Percentiles rank a stretch among this genome's conserved stretches.
phyloP scores from a whole-genome alignment of 2,888 invertebrate species.

The Agriopis marginaria region DNA sequence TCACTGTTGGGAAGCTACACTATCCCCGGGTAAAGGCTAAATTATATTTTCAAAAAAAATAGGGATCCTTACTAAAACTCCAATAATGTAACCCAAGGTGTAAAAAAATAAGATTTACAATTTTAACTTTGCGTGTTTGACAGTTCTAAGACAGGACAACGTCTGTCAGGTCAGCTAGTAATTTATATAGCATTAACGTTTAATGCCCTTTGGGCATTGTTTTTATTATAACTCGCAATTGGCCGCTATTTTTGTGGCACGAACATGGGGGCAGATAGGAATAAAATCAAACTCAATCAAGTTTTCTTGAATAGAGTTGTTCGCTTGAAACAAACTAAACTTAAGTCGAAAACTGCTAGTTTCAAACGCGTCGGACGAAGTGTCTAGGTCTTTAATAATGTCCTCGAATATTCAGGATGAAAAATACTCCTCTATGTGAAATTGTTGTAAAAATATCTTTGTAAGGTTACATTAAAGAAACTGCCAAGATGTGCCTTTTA shows the following conservation, averaged over 20 bases:
- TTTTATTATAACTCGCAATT: not conserved
- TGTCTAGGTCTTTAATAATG: conserved; percentile 26
- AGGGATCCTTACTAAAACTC: too few species aligned
- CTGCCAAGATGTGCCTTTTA: conserved; percentile 86
- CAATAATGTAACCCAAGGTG: too few species aligned
- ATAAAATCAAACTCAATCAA: not conserved
- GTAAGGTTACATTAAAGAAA: conserved; percentile 66
- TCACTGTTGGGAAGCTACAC: too few species aligned
- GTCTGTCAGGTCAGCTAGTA: too few species aligned
- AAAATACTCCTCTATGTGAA: conserved; percentile 74
- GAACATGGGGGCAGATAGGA: not conserved
- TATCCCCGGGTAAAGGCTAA: too few species aligned
- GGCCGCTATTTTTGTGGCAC: not conserved
- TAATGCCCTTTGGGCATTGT: not conserved
- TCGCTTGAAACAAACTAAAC: not conserved
- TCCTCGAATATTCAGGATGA: conserved; percentile 41
- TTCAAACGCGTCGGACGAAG: not conserved
- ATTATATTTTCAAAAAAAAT: too few species aligned
- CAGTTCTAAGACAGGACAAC: too few species aligned
- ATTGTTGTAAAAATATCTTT: conserved; percentile 73
- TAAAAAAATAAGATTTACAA: too few species aligned
- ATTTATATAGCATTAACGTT: not conserved
- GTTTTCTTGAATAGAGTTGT: too few species aligned
- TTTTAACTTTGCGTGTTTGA: too few species aligned
- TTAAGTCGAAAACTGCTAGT: not conserved